Evolutionary conservation across 1,140 invertebrate genomes (phyloP).

Genomic region (Danaus melanippus): DNA sequence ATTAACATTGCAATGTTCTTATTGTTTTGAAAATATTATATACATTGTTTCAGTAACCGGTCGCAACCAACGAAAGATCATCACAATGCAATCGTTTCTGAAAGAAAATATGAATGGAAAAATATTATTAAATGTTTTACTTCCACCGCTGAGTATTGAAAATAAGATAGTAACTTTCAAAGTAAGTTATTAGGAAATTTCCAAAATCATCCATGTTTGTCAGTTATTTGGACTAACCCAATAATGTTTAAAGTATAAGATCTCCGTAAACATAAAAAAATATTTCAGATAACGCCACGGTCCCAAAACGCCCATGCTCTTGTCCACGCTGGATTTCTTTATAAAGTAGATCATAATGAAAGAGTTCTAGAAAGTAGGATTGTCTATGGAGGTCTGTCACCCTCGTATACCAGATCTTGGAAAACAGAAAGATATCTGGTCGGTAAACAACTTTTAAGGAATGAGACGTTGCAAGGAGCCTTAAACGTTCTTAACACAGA

Average conservation of each 20-base stretch:
- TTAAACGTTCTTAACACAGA: conserved; percentile 72
- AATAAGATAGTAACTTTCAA: conserved; percentile 74
- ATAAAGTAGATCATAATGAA: conserved; percentile 21
- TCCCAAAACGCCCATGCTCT: conserved; percentile 42
- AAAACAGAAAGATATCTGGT: conserved; percentile 64
- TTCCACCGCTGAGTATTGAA: conserved; percentile 66
- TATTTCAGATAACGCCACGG: conserved; percentile 39
- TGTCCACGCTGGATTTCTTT: conserved; percentile 42
- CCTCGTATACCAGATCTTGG: conserved; percentile 77
- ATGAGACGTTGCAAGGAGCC: conserved; percentile 65
- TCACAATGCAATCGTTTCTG: conserved; percentile 73
- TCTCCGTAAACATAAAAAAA: conserved; percentile 3
- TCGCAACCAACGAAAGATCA: conserved; percentile 14
- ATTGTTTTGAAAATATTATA: too few relatives aligned
- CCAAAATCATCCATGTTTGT: not conserved
- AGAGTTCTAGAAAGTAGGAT: conserved; percentile 29
- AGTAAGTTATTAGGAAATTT: conserved; percentile 50
- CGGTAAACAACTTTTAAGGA: conserved; percentile 68
- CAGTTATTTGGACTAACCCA: not conserved
- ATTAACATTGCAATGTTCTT: too few relatives aligned
- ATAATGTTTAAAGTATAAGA: not conserved
- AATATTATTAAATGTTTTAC: conserved; percentile 73
- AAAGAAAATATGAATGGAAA: conserved; percentile 76
- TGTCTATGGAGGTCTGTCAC: conserved; percentile 78
- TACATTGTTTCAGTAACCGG: too few relatives aligned